Evolutionary conservation across 2,888 invertebrate species (phyloP).

Genomic region (Thereva unica): DNA sequence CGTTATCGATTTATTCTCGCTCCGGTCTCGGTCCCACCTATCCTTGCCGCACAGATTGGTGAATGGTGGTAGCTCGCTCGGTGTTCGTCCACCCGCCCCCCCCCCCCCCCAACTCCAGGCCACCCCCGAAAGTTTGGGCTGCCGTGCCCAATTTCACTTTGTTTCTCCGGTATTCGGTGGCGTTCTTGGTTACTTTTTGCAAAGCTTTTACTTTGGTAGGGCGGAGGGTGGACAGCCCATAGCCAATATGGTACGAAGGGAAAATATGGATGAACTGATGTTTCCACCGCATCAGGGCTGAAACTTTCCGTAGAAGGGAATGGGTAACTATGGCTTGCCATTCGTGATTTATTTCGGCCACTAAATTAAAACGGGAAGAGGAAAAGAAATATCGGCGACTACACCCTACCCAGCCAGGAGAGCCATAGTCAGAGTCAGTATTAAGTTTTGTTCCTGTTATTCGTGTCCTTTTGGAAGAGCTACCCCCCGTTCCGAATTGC

Average conservation of each 20-base stretch:
- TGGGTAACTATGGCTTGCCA: background rate
- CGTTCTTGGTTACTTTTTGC: background rate
- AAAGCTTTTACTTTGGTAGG: no score
- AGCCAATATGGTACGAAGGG: background rate
- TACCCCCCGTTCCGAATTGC: background rate
- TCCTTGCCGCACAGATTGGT: background rate
- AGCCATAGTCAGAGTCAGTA: background rate
- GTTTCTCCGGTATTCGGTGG: background rate
- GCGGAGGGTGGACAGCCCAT: background rate
- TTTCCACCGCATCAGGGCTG: background rate
- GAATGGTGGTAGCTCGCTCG: background rate
- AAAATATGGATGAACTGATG: slow-evolving; percentile 10
- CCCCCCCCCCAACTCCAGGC: background rate
- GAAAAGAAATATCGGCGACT: background rate
- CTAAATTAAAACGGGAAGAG: slow-evolving; percentile 11
- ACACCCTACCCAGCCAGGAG: background rate
- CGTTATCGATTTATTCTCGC: background rate
- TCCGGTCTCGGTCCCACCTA: background rate
- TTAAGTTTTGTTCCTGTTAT: background rate
- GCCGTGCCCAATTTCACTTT: slow-evolving; percentile 5
- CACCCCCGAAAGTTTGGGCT: background rate
- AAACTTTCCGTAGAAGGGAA: background rate
- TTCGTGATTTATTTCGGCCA: slow-evolving; percentile 9
- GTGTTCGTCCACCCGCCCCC: no score
- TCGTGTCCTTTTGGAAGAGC: background rate